Percentiles rank a stretch among this genome's conserved stretches.
These are phyloP conservation scores for Hypomecis punctinalis DNA, from an alignment of 2,888 invertebrate genomes.

Conservation along the genomic window DNA sequence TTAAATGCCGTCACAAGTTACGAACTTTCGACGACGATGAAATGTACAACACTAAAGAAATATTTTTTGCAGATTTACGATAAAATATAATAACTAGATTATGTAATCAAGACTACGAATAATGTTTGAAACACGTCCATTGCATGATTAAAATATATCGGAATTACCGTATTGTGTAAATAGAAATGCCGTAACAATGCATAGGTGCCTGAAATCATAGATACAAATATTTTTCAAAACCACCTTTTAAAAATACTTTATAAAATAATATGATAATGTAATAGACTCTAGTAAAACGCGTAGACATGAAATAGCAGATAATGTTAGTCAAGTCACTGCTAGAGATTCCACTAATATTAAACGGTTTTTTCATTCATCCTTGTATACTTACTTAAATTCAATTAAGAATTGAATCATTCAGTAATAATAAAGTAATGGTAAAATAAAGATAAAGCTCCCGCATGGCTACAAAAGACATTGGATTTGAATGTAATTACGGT, in stretches of 20 bases:
- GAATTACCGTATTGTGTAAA: conserved; percentile 62
- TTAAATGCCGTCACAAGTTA: conserved; percentile 71
- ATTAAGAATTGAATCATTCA: conserved; percentile 45
- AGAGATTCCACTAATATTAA: conserved; percentile 44
- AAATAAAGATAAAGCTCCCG: conserved; percentile 10
- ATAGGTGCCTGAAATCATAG: conserved; percentile 78
- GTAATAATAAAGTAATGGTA: conserved; percentile 7
- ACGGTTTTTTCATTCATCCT: conserved; percentile 32
- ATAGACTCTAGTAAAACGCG: conserved; percentile 50
- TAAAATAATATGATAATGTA: conserved; percentile 53
- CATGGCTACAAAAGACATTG: conserved; percentile 14
- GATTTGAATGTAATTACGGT: conserved; percentile 8
- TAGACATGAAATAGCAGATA: conserved; percentile 46
- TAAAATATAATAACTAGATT: conserved; percentile 60
- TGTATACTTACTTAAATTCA: conserved; percentile 50
- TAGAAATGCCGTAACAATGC: conserved; percentile 62
- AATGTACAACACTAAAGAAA: conserved; percentile 73
- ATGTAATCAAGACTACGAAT: conserved; percentile 65
- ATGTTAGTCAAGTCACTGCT: conserved; percentile 46
- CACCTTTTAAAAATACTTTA: conserved; percentile 52
- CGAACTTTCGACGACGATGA: conserved; percentile 62
- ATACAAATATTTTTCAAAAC: conserved; percentile 75
- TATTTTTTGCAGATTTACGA: conserved; percentile 82
- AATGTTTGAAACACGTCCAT: conserved; percentile 73
- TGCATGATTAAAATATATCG: conserved; percentile 60